Base-by-base conservation (phyloP, 2,888 invertebrate species). In the Mycalesis mineus region DNA sequence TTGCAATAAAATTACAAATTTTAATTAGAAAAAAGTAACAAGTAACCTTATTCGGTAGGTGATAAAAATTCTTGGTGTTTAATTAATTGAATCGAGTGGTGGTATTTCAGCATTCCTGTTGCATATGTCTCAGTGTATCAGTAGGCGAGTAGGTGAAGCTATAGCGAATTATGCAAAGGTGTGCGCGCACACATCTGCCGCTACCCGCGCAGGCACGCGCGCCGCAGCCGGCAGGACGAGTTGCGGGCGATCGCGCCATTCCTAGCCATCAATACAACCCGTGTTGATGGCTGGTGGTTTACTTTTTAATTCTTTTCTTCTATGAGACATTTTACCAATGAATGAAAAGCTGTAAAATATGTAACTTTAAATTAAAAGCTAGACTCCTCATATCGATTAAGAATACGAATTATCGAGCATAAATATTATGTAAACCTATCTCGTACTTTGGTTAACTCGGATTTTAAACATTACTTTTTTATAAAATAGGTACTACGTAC, bases 151-250 rank as follows among this genome's bases (percentile, higher is more conserved):
- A 56, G 60, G 60, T 42, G 41, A 22, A 42, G 52, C 22, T 52
- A 29, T 39, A 53, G 57, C 57, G 53, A 62, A 60, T 62, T 62
- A 65, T 65, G 63, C 58, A 65, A 63, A 65, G 65, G 65, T 65
- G 65, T 62, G 54, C 58, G 60, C 49, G 41, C 73, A 79, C 78
- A 80, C 87, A 86, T 86, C 87, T 85, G 85, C 82, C 78, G 68
- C 57, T 65, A 64, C 68, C 63, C 58, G 65, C 65, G 69, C 67
- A 66, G 68, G 69, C 69, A 72, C 71, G 69, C 74, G 80, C 63
- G 50, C 53, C 68, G 68, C 68, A 65, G 65, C 65, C 63, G 60
- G 56, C 62, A 39, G 54, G 47, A 53, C 60, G 64, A 65, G 65
- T 60, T 57, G 64, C 52, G 61, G 64, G 65, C 62, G 64, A 61